Conservation (phyloP, 2,113 vertebrate species). For the Raphicerus campestris region DNA sequence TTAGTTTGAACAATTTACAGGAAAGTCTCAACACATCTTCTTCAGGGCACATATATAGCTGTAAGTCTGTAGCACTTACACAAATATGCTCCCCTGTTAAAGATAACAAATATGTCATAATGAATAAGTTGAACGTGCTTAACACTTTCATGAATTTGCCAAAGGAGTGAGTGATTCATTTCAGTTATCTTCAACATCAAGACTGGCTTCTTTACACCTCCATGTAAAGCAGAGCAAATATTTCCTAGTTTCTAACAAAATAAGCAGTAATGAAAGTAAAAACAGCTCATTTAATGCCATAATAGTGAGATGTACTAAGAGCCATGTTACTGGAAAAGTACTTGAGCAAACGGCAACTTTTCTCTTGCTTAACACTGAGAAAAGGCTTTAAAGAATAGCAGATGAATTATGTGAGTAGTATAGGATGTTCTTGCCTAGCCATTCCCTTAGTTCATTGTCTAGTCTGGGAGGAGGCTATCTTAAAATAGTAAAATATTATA, state of each 20-base stretch:
- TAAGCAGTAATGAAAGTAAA: not conserved
- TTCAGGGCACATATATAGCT: slow-evolving; percentile 14
- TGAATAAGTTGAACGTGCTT: not conserved
- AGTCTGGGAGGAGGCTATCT: not conserved
- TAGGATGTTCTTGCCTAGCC: not conserved
- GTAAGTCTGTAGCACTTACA: slow-evolving; percentile 10
- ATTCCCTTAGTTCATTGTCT: slow-evolving; percentile 38
- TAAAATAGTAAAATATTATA: slow-evolving; percentile 26
- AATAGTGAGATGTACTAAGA: slow-evolving; percentile 22
- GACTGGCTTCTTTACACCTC: not conserved
- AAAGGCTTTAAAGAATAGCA: not conserved
- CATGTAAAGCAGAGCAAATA: not conserved
- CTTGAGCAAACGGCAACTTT: not conserved
- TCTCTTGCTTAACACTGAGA: not conserved
- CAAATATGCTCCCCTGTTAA: slow-evolving; percentile 9
- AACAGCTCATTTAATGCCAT: slow-evolving; percentile 19
- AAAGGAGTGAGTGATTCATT: slow-evolving; percentile 5
- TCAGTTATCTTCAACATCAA: not conserved
- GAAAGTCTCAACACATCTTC: not conserved
- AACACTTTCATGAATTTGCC: not conserved
- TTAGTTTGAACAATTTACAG: slow-evolving; percentile 40
- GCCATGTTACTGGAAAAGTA: not conserved
- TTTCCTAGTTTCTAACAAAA: not conserved
- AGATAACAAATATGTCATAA: slow-evolving; percentile 28
- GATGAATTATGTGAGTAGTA: not conserved